A percentile compares a stretch with the other conserved stretches of the same genome.
phyloP scores from a whole-genome alignment of 2,113 vertebrate genomes.

The Lycocorax pyrrhopterus region DNA sequence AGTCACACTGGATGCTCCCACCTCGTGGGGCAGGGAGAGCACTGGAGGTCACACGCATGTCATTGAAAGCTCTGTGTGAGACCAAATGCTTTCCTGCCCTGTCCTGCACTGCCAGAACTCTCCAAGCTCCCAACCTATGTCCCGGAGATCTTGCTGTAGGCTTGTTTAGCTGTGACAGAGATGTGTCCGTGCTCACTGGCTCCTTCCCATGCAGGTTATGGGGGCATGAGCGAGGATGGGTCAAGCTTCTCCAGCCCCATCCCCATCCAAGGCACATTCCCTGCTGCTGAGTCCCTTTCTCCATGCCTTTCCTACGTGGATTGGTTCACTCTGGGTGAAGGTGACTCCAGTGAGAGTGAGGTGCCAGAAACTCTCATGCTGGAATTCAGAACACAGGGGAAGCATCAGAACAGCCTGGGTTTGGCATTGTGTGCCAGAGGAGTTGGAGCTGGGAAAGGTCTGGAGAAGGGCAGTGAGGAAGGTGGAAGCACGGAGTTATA shows the following conservation, averaged over 20 bases:
- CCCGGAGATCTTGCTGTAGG: not conserved
- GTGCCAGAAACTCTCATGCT: not conserved
- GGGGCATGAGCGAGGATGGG: not conserved
- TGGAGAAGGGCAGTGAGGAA: not conserved
- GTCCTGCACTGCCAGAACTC: not conserved
- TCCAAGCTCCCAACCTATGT: not conserved
- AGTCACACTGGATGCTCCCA: not conserved
- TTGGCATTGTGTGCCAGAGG: rapidly evolving
- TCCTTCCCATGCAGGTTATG: not conserved
- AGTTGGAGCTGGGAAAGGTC: not conserved
- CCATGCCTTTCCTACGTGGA: not conserved
- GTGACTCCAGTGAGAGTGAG: rapidly evolving
- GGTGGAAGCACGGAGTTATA: not conserved
- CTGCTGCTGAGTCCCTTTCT: not conserved
- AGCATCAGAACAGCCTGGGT: not conserved
- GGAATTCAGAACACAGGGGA: not conserved
- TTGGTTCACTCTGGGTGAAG: not conserved
- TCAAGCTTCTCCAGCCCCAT: not conserved
- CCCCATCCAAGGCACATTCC: not conserved
- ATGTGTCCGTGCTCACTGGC: not conserved
- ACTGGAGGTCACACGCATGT: rapidly evolving
- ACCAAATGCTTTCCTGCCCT: not conserved
- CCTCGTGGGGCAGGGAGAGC: not conserved
- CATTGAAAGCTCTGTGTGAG: not conserved
- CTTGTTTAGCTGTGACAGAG: not conserved